Evolutionary conservation across 2,113 vertebrate genomes (phyloP), one percentile per base, ranked within the genome.

Genomic region (Cebidichthys violaceus): DNA sequence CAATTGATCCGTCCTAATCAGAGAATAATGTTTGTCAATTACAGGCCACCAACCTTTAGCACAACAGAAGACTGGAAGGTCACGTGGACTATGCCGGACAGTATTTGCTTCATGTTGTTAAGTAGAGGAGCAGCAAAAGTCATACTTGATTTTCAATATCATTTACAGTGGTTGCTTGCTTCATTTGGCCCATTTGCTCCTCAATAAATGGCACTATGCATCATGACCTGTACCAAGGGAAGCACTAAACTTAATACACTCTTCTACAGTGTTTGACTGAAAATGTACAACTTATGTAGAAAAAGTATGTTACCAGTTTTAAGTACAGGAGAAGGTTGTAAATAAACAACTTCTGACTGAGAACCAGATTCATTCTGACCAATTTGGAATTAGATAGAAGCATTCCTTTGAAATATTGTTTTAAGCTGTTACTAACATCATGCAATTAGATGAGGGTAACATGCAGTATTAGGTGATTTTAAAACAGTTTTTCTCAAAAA

Each of bases 11-110:
- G 6, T 55, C 50, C 22, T 57, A 29, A 45, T 57, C 39, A 47
- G 6, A 64, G 3, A 17, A 18, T 24, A 79, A 75, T 75, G 57
- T 59, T 77, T 70, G 45, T 75, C 64, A 65, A 27, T 71, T 29
- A 59, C 27, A 66, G 59, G 11, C 15, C 24, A 33, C 15, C 3
- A 20, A 4, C 6, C 13, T 31, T 43, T 15, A 24, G 27, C 61
- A 29, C 24, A 39, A 17, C 18, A 60, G 15, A 43, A 29, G 8
- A 50, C 11, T n/a, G 43, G 1, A 13, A 31, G 22, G 8, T 9
- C 50, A 27, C 9, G 37, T 29, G 31, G 17, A 68, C 31, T 18
- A n/a, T 65, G 45, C 18, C 2, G 1, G 27, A 66, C 15, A 55
- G 24, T 11, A n/a, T 75, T 62, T 39, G 20, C 57, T 29, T 31